Conservation (phyloP, 2,888 invertebrate species). For the Asteroscopus sphinx region DNA sequence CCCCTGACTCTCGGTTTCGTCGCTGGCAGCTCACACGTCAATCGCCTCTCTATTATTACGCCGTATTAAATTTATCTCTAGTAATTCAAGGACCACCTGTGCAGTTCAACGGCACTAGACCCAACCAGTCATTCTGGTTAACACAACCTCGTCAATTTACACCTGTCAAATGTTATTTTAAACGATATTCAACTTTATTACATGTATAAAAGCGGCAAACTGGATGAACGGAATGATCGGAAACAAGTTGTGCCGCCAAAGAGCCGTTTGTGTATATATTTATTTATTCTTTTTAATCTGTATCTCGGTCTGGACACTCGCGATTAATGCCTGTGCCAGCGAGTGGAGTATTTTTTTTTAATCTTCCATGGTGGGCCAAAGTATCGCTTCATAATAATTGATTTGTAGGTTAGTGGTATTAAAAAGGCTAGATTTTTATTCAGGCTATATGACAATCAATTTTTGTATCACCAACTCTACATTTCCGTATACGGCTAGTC, state of each 20-base stretch:
- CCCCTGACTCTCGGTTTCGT: constrained; percentile 70
- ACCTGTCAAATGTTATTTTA: constrained; percentile 73
- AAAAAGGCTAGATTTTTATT: not conserved
- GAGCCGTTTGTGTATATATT: constrained; percentile 80
- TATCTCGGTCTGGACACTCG: constrained; percentile 76
- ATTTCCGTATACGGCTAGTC: not conserved
- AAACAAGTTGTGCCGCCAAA: constrained; percentile 76
- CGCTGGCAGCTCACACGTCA: constrained; percentile 62
- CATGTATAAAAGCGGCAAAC: constrained; percentile 64
- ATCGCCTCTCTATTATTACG: constrained; percentile 81
- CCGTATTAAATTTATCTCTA: constrained; percentile 85
- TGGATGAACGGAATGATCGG: constrained; percentile 63
- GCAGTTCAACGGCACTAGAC: constrained; percentile 86
- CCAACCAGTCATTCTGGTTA: constrained; percentile 84
- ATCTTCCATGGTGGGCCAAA: constrained; percentile 71
- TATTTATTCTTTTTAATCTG: constrained; percentile 78
- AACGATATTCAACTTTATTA: constrained; percentile 76
- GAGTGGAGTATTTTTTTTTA: constrained; percentile 62
- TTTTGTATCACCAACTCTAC: not conserved
- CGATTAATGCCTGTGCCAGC: constrained; percentile 78
- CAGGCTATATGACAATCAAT: not conserved
- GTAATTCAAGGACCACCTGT: constrained; percentile 87
- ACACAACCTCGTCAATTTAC: constrained; percentile 79
- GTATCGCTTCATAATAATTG: constrained; percentile 31
- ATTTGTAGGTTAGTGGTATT: constrained; percentile 31